These are phyloP conservation scores for Paralichthys olivaceus DNA, from an alignment of 2,113 vertebrate species.

Conservation along the genomic window DNA sequence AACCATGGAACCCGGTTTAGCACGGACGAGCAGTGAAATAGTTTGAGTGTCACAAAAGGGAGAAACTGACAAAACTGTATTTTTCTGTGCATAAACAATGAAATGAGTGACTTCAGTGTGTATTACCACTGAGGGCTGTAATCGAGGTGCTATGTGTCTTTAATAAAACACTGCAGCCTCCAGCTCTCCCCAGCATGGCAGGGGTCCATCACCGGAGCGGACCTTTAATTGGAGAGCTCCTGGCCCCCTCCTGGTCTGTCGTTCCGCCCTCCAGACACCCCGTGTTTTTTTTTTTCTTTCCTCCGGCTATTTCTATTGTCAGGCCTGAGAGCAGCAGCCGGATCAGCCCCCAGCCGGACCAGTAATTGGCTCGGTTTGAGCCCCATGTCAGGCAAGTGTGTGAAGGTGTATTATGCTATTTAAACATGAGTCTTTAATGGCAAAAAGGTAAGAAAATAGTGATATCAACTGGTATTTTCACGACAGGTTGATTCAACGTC, in stretches of 20 bases:
- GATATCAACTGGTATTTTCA: not conserved
- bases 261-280: conserved; percentile 76
- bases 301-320: conserved; percentile 79
- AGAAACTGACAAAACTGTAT: no score
- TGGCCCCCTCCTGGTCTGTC: conserved; percentile 49
- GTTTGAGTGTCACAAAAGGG: no score
- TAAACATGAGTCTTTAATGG: conserved; percentile 50
- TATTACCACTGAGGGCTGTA: conserved; percentile 5
- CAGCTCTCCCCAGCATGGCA: conserved; percentile 53
- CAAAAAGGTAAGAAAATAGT: conserved; percentile 25
- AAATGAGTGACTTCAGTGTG: not conserved
- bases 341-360: conserved; percentile 84
- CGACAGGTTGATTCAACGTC: not conserved
- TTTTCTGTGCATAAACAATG: not conserved
- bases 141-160: conserved; percentile 24
- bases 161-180: conserved; percentile 47
- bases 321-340: conserved; percentile 87
- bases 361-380: conserved; percentile 89
- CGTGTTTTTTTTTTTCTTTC: conserved; percentile 62
- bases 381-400: conserved; percentile 72
- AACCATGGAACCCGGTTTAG: no score
- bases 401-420: conserved; percentile 28
- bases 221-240: conserved; percentile 80
- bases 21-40: no score
- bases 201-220: conserved; percentile 70